Base-by-base conservation (phyloP, 2,113 vertebrate species). In the Aplodontia rufa region DNA sequence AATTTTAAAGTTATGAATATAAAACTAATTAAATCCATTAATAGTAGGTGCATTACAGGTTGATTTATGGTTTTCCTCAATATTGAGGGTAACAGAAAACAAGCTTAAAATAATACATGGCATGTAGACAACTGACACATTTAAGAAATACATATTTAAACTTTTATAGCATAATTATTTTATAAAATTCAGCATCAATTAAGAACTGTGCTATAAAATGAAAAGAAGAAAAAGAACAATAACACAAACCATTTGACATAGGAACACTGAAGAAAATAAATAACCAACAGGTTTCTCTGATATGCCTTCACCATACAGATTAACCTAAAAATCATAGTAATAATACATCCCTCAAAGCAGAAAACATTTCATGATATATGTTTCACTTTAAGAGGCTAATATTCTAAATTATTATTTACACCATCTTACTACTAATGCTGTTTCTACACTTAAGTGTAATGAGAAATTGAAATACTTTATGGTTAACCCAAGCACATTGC, bases 221-320 rank as follows among this genome's bases (percentile, higher is more conserved):
- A 91, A 80, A 16, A 53, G 19, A 42, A 62, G 91, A 81, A 64
- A 14, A 83, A 76, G 49, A 94, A 93, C 45, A 47, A 76, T 30
- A 72, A 93, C 64, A 74, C 17, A 32, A 86, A 91, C 20, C 55
- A 87, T 62, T 19, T 91, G 51, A 93, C 30, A 78, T 3, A 94
- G 32, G 55, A 94, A 95, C 51, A 87, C 32, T 90, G 87, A 20
- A 85, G 49, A 86, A 97, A 95, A 94, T 82, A 91, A 96, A 96
- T 75, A 95, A 92, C 74, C 40, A 74, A 90, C 5, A 90, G 19
- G 1, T 81, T 83, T 95, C 19, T 80, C 58, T 85, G 62, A 81
- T 83, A 83, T 42, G 47, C 28, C 58, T 85, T 76, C 6, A 55
- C 32, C 74, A 32, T 47, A 97, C 2, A 96, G 49, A 94, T 37